Conservation (phyloP, 2,113 vertebrate species). For the Lophius piscatorius region DNA sequence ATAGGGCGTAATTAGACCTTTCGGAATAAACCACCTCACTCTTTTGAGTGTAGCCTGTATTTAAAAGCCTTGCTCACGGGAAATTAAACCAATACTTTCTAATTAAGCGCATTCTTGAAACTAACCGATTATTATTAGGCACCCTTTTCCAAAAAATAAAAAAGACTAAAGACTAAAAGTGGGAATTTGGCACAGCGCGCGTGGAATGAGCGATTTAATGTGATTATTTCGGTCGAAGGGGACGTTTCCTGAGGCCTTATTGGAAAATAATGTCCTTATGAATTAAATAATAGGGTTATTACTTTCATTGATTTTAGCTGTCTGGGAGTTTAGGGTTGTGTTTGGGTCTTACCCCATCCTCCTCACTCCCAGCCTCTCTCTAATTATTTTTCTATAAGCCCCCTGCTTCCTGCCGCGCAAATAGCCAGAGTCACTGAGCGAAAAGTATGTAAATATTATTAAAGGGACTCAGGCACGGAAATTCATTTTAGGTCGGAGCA, state of each 20-base stretch:
- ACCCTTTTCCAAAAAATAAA: background rate
- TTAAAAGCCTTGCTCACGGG: conserved; percentile 31
- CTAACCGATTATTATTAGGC: conserved; percentile 65
- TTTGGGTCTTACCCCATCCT: conserved; percentile 63
- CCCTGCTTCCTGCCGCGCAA: conserved; percentile 94
- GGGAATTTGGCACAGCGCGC: conserved; percentile 63
- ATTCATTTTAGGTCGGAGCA: conserved; percentile 91
- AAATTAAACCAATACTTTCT: conserved; percentile 59
- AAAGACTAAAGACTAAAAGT: conserved; percentile 54
- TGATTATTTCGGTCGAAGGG: conserved; percentile 79
- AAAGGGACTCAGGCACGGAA: conserved; percentile 96
- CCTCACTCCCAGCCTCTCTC: conserved; percentile 76
- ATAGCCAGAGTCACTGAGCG: conserved; percentile 93
- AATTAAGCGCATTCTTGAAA: conserved; percentile 73
- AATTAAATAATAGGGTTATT: conserved; percentile 81
- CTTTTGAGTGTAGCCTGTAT: too few relatives aligned
- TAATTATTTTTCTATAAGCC: conserved; percentile 97
- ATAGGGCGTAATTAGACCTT: too few relatives aligned
- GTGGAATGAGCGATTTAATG: conserved; percentile 74
- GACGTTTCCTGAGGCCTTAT: conserved; percentile 76
- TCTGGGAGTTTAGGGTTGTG: conserved; percentile 76
- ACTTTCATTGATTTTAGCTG: conserved; percentile 81
- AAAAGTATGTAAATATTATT: conserved; percentile 99
- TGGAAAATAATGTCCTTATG: conserved; percentile 79
- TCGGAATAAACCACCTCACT: too few relatives aligned